These are phyloP conservation scores for Heliconius aoede DNA, from an alignment of 2,888 invertebrate species.

Conservation along the genomic window DNA sequence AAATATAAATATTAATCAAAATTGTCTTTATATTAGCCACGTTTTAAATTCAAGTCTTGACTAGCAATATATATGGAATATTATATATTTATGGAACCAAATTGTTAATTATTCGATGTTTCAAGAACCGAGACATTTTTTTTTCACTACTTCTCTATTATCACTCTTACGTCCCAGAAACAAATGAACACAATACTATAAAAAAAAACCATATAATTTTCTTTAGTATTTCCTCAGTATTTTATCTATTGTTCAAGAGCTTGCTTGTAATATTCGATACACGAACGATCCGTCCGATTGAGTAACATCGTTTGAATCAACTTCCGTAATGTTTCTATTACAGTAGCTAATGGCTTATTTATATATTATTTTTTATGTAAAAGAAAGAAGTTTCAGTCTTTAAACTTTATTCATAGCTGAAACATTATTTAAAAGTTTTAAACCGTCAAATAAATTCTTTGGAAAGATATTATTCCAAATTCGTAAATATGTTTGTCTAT, in stretches of 20 bases:
- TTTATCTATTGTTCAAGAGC: neutral
- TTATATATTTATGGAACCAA: too few relatives aligned
- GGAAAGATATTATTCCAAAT: too few relatives aligned
- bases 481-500: too few relatives aligned
- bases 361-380: constrained; percentile 18
- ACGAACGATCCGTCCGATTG: constrained; percentile 21
- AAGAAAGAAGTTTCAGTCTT: neutral
- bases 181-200: neutral
- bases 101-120: neutral
- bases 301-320: constrained; percentile 16
- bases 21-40: neutral
- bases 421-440: neutral
- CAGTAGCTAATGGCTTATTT: constrained; percentile 26
- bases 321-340: constrained; percentile 29
- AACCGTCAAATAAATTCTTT: too few relatives aligned
- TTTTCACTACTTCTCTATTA: neutral
- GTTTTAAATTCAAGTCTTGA: neutral
- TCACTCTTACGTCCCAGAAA: neutral
- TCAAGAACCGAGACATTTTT: neutral
- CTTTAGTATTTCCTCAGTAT: neutral
- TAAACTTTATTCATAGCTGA: constrained; percentile 3
- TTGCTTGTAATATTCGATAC: constrained; percentile 22
- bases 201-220: neutral
- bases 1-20: neutral
- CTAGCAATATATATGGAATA: neutral